phyloP scores from a whole-genome alignment of 1,140 invertebrate species.

The Phenacoccus solenopsis region DNA sequence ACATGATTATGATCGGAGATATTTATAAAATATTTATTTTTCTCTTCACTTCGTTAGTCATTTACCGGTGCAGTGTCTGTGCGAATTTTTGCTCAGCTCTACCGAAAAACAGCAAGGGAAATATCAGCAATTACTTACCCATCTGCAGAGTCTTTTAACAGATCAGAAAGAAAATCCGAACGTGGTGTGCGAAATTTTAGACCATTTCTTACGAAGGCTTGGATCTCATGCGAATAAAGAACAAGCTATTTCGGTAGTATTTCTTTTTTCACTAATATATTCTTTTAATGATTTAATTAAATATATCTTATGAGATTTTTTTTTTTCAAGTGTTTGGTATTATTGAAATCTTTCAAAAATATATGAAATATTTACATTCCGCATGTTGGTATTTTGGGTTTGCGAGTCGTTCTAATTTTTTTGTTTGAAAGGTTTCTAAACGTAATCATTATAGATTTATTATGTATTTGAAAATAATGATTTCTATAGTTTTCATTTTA shows the following conservation, averaged over 20 bases:
- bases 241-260: constrained; percentile 54
- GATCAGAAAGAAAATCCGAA: constrained; percentile 45
- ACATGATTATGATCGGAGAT: background rate
- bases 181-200: constrained; percentile 64
- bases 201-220: constrained; percentile 77
- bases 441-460: too few relatives aligned
- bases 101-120: constrained; percentile 46
- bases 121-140: constrained; percentile 63
- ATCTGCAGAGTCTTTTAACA: constrained; percentile 54
- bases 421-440: too few relatives aligned
- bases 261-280: background rate
- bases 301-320: background rate
- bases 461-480: too few relatives aligned
- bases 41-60: too few relatives aligned
- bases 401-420: too few relatives aligned
- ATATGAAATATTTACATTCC: too few relatives aligned
- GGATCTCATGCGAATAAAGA: constrained; percentile 65
- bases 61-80: constrained; percentile 87
- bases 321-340: background rate
- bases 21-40: constrained; percentile 12
- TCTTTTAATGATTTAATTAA: constrained; percentile 4
- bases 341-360: too few relatives aligned
- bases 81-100: constrained; percentile 83
- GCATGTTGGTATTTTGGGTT: too few relatives aligned
- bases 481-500: too few relatives aligned